Evolutionary conservation across 2,113 vertebrate genomes (phyloP), one percentile per base, ranked within the genome.

Genomic region (Todiramphus saurophagus): DNA sequence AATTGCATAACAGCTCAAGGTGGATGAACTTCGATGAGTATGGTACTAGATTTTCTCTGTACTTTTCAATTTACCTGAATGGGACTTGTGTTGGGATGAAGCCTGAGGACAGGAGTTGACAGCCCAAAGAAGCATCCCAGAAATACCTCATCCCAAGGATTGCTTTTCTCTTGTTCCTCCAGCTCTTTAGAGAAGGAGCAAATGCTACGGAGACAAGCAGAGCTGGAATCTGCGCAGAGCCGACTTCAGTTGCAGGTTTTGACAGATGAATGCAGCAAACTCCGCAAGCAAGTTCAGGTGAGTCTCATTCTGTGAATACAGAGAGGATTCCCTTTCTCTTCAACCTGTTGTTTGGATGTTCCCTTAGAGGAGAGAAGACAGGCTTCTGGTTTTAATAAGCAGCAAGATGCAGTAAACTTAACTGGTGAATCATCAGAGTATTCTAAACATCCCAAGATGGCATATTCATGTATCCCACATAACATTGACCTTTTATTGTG

Each of bases 201-300:
- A 74, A 96, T 87, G 82, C 76, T 99, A 62, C 97, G 99, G 74
- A 98, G 98, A 59, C 98, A 98, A 70, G 99, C 99, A 1, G 99
- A 99, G 93, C 96, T 99, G 96, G 99, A 99, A 67, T 98, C 99
- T 0, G 99, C 99, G 6, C 98, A 99, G 97, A 99, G 98, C 96
- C 98, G 99, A 10, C 98, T 99, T 25, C 99, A 98, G 72, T 90
- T 99, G 84, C 99, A 99, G 96, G 98, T 99, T 14, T 94, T 99
- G 92, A 98, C 98, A 25, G 98, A 98, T 11, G 98, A 99, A 51
- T 99, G 98, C 41, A 98, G 97, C 63, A 99, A 98, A 89, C 98
- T 99, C 55, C 98, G 98, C 56, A 98, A 90, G 67, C 98, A 99
- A 94, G 95, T 99, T 41, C 98, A 99, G 99, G 99, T 99, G 96